phyloP scores from a whole-genome alignment of 2,888 invertebrate species.

The Macrophya alboannulata region DNA sequence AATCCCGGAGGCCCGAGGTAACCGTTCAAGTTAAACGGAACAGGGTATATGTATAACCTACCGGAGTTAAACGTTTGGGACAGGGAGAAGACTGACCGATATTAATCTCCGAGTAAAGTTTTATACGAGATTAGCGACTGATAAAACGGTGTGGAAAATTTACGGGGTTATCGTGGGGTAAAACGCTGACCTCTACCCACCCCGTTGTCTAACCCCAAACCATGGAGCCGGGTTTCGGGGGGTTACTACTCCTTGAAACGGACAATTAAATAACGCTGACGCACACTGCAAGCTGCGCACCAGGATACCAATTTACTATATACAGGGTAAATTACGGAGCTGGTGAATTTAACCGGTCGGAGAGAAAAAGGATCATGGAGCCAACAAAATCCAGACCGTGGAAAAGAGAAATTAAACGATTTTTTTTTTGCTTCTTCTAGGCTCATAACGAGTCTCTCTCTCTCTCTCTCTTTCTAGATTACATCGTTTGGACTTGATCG shows the following conservation, averaged over 20 bases:
- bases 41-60: background rate
- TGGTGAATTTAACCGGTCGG: background rate
- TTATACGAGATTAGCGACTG: constrained; percentile 29
- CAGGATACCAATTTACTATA: constrained; percentile 47
- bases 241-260: constrained; percentile 36
- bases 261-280: constrained; percentile 54
- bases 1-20: background rate
- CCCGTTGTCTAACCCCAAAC: background rate
- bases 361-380: background rate
- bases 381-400: background rate
- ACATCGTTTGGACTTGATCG: background rate
- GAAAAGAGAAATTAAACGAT: background rate
- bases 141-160: constrained; percentile 5
- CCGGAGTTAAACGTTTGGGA: background rate
- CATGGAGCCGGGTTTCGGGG: background rate
- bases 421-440: no score
- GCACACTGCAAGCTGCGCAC: background rate
- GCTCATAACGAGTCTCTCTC: background rate
- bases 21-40: background rate
- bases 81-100: background rate
- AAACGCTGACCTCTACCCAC: constrained; percentile 22
- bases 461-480: constrained; percentile 11
- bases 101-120: constrained; percentile 4
- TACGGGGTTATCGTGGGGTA: background rate
- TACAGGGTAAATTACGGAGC: constrained; percentile 29